phyloP scores from a whole-genome alignment of 2,113 vertebrate genomes.

The Panurus biarmicus region DNA sequence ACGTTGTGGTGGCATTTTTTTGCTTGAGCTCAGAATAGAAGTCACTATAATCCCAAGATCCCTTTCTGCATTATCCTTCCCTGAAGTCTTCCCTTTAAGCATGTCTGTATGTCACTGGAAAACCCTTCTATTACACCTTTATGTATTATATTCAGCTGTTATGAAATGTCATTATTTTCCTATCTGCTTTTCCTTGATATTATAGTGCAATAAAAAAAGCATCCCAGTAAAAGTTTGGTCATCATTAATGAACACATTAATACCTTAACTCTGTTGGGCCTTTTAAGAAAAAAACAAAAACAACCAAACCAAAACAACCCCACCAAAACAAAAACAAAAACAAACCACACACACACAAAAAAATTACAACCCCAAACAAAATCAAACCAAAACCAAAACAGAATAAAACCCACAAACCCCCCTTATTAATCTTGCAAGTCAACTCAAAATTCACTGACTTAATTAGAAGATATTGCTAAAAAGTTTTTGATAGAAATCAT shows the following conservation, averaged over 20 bases:
- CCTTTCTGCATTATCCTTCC: not conserved
- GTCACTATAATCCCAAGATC: not conserved
- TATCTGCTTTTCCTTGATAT: not conserved
- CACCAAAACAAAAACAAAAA: not conserved
- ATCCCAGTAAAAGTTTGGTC: not conserved
- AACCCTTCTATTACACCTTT: not conserved
- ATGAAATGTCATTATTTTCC: not conserved
- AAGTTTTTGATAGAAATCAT: not conserved
- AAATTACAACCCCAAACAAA: no score
- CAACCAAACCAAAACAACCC: no score
- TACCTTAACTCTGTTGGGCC: not conserved
- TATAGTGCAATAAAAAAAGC: not conserved
- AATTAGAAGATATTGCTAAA: not conserved
- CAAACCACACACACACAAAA: no score
- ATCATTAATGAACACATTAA: not conserved
- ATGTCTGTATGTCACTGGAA: not conserved
- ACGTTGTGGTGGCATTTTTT: not conserved
- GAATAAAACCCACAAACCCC: no score
- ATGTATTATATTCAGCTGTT: not conserved
- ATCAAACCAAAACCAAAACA: no score
- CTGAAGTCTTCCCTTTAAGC: not conserved
- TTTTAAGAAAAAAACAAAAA: not conserved
- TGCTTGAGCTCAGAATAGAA: not conserved
- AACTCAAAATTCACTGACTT: not conserved
- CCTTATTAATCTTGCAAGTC: not conserved